Percentiles rank a stretch among this genome's conserved stretches.
phyloP scores from a whole-genome alignment of 2,797 vertebrate genomes.

The Sebastes itinus region DNA sequence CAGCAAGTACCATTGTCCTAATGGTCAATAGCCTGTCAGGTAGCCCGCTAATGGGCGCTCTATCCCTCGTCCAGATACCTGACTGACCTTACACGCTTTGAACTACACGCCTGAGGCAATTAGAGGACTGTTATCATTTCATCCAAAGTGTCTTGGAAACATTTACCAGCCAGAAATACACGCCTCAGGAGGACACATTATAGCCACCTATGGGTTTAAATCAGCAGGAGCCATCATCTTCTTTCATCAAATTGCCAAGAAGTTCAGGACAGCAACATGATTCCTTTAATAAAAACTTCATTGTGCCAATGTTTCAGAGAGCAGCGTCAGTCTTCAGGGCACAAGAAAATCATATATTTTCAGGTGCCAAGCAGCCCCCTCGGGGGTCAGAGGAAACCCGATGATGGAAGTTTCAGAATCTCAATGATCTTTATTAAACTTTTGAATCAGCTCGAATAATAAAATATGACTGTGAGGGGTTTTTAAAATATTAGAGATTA shows the following conservation, averaged over 20 bases:
- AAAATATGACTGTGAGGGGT: not conserved
- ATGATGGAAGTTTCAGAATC: not conserved
- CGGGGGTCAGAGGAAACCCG: not conserved
- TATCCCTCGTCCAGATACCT: slow-evolving; percentile 5
- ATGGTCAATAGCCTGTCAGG: slow-evolving; percentile 61
- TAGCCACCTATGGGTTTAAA: not conserved
- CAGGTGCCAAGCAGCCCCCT: not conserved
- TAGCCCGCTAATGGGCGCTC: slow-evolving; percentile 41
- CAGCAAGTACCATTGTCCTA: slow-evolving; percentile 34
- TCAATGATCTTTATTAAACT: not conserved
- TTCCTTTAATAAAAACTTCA: not conserved
- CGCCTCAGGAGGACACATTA: not conserved
- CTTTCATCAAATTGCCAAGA: not conserved
- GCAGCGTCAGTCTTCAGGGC: not conserved
- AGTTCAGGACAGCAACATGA: not conserved
- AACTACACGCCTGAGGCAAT: slow-evolving; percentile 44
- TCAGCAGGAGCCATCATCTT: not conserved
- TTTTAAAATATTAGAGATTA: not conserved
- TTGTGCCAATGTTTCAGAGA: not conserved
- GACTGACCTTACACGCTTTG: slow-evolving; percentile 38
- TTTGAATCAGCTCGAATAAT: not conserved
- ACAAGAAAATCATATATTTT: not conserved
- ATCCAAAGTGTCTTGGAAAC: slow-evolving; percentile 13
- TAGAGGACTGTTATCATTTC: slow-evolving; percentile 26
- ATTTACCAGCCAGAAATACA: slow-evolving; percentile 15